phyloP scores from a whole-genome alignment of 1,140 invertebrate genomes.

The Drosophila seguyi region DNA sequence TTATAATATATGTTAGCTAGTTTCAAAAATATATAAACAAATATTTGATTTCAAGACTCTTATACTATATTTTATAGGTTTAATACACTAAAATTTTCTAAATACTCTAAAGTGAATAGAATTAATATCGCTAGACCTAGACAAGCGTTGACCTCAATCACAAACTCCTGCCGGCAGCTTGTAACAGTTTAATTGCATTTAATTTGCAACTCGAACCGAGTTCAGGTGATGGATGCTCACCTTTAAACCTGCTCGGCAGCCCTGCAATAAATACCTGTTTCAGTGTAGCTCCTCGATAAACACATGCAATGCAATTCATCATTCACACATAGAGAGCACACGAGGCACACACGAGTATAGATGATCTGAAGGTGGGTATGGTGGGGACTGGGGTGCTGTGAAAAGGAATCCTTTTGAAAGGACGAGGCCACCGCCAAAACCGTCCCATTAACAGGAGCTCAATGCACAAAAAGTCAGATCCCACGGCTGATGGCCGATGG shows the following conservation, averaged over 20 bases:
- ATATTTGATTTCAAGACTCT: background rate
- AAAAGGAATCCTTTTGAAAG: constrained; percentile 31
- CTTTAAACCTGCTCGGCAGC: constrained; percentile 57
- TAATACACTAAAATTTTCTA: background rate
- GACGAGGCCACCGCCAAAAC: constrained; percentile 56
- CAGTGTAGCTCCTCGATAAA: constrained; percentile 54
- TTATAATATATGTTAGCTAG: background rate
- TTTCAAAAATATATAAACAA: background rate
- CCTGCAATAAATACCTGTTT: constrained; percentile 73
- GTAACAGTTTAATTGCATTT: constrained; percentile 32
- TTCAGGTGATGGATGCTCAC: constrained; percentile 55
- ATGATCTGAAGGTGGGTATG: constrained; percentile 13
- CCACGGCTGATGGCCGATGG: constrained; percentile 23
- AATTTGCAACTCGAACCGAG: constrained; percentile 17
- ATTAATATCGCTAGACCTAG: background rate
- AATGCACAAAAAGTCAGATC: constrained; percentile 72
- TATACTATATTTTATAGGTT: background rate
- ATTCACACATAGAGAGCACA: constrained; percentile 59
- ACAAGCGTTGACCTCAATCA: background rate
- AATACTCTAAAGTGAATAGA: no score
- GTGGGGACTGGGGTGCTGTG: background rate
- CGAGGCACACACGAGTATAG: constrained; percentile 18
- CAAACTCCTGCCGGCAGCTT: background rate
- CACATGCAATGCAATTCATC: constrained; percentile 78
- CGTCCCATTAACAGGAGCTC: constrained; percentile 76